Evolutionary conservation across 2,888 invertebrate genomes (phyloP).

Genomic region (Tetrapedia diversipes): DNA sequence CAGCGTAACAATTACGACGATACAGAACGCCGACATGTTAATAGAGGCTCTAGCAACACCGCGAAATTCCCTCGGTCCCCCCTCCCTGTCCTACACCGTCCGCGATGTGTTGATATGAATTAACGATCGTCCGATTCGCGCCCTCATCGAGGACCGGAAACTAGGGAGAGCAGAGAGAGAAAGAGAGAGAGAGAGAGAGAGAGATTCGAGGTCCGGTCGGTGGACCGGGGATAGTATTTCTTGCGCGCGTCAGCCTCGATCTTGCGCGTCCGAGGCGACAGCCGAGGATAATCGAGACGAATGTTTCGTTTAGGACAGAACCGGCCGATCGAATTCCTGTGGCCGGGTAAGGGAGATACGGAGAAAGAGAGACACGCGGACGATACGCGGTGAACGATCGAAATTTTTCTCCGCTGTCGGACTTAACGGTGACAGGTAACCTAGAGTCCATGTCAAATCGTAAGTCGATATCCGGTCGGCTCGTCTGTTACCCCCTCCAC

Average conservation of each 20-base stretch:
- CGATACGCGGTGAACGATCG: slow-evolving; percentile 64
- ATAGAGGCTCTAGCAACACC: not conserved
- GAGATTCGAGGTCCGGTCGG: not conserved
- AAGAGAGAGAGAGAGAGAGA: not conserved
- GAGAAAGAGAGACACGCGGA: slow-evolving; percentile 4
- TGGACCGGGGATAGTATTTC: slow-evolving; percentile 25
- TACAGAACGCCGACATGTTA: not conserved
- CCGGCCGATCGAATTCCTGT: slow-evolving; percentile 62
- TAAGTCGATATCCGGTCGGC: slow-evolving; percentile 71
- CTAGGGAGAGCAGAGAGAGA: not conserved
- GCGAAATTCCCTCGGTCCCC: not conserved
- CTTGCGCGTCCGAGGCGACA: slow-evolving; percentile 43
- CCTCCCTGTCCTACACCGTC: too few species aligned
- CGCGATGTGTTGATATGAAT: not conserved
- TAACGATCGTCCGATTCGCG: not conserved
- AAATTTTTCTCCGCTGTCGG: slow-evolving; percentile 68
- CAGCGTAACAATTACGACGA: slow-evolving; percentile 6
- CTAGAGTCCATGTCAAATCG: slow-evolving; percentile 74
- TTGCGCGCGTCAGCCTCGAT: slow-evolving; percentile 44
- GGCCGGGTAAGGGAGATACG: slow-evolving; percentile 29
- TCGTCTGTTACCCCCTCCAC: slow-evolving; percentile 21
- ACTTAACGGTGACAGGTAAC: slow-evolving; percentile 69
- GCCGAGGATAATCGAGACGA: slow-evolving; percentile 67
- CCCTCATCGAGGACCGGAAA: not conserved
- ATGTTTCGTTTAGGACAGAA: slow-evolving; percentile 64